Evolutionary conservation across 2,797 vertebrate species (phyloP).

Genomic region (Chelon auratus): DNA sequence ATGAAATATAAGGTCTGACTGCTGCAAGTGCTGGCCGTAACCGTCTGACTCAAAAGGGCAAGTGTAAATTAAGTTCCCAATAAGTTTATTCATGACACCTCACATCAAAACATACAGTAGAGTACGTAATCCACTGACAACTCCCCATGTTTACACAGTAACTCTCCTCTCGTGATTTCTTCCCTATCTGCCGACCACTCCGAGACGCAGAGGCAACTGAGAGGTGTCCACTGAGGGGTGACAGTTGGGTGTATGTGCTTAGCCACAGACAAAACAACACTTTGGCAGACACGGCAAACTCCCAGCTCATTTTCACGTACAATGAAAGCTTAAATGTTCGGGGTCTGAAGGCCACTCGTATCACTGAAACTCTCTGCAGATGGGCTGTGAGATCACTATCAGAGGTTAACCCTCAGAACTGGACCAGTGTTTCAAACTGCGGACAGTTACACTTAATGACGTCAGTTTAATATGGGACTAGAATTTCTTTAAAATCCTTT

Average conservation of each 20-base stretch:
- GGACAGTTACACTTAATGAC: constrained; percentile 33
- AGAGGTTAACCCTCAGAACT: constrained; percentile 9
- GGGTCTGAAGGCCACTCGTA: constrained; percentile 60
- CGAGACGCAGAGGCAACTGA: constrained; percentile 50
- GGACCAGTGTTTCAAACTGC: constrained; percentile 32
- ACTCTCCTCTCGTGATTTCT: constrained; percentile 33
- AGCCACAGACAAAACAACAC: constrained; percentile 78
- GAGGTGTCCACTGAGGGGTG: constrained; percentile 65
- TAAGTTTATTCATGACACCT: constrained; percentile 63
- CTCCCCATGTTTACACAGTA: constrained; percentile 51
- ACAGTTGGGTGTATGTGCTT: constrained; percentile 66
- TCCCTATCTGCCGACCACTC: constrained; percentile 34
- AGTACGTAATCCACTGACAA: constrained; percentile 48
- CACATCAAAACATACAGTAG: constrained; percentile 62
- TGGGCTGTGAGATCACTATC: constrained; percentile 44
- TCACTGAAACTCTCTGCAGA: constrained; percentile 43
- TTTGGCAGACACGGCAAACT: constrained; percentile 59
- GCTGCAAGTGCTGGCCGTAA: constrained; percentile 39
- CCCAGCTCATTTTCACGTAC: constrained; percentile 56
- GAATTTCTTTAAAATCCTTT: constrained; percentile 9
- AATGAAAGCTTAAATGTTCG: constrained; percentile 57
- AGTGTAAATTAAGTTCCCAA: constrained; percentile 56
- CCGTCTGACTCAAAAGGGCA: constrained; percentile 52
- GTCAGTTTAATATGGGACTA: constrained; percentile 14
- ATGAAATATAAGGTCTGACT: constrained; percentile 52